Conservation (phyloP, 2,797 vertebrate genomes). For the Neosilurus mollespiculum region DNA sequence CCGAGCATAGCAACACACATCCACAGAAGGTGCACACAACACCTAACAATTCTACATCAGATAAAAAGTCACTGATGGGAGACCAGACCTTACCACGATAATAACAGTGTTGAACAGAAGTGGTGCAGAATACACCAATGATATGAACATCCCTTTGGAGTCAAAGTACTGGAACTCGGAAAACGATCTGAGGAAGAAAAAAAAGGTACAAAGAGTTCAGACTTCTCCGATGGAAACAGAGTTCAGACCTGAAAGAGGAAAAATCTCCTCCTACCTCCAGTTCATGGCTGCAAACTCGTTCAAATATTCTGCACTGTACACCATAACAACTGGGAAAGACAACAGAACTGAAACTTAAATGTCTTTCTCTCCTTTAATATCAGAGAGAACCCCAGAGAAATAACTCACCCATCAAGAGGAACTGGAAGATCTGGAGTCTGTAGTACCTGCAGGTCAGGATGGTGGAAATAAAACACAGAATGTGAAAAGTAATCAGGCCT, state of each 20-base stretch:
- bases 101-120: slow-evolving; percentile 85
- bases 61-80: neutral
- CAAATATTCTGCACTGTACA: slow-evolving; percentile 89
- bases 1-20: neutral
- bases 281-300: slow-evolving; percentile 93
- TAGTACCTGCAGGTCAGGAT: slow-evolving; percentile 80
- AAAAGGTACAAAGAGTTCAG: neutral
- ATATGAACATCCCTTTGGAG: slow-evolving; percentile 97
- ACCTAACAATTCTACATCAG: neutral
- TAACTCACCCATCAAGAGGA: slow-evolving; percentile 85
- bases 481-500: slow-evolving; percentile 80
- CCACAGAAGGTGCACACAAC: neutral
- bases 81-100: slow-evolving; percentile 83
- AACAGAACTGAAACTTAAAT: slow-evolving; percentile 33
- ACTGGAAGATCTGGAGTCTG: slow-evolving; percentile 84
- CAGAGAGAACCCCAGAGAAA: too few species aligned
- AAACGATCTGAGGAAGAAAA: slow-evolving; percentile 76
- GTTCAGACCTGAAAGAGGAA: neutral
- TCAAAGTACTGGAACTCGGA: slow-evolving; percentile 95
- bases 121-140: slow-evolving; percentile 85
- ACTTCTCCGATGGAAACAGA: neutral
- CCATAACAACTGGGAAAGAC: slow-evolving; percentile 78
- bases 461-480: slow-evolving; percentile 80
- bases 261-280: slow-evolving; percentile 79
- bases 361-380: neutral